A percentile compares a stretch with the other conserved stretches of the same genome.
Conservation (phyloP, 2,888 invertebrate genomes). For the Rotaria magnacalcarata region DNA sequence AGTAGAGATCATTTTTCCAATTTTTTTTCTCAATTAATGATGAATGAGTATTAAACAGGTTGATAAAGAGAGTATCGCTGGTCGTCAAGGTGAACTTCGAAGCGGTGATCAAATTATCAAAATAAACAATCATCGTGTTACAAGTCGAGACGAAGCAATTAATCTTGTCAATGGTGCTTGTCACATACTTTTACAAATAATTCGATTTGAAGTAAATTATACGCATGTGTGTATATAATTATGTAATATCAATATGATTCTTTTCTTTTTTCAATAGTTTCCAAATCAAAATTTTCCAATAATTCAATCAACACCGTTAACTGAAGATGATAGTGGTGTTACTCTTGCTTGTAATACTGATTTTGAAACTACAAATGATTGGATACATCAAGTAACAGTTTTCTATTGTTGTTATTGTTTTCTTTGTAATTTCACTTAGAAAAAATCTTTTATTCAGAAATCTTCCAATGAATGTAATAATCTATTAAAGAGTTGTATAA, state of each 20-base stretch:
- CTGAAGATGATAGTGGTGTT: constrained; percentile 30
- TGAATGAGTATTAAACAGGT: neutral
- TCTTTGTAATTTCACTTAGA: neutral
- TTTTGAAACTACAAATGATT: neutral
- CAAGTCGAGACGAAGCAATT: constrained; percentile 34
- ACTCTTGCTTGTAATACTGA: neutral
- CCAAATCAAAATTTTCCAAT: neutral
- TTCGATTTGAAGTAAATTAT: constrained; percentile 14
- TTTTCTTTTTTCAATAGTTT: neutral
- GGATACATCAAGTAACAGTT: neutral
- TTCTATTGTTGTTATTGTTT: neutral
- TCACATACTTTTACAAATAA: constrained; percentile 23
- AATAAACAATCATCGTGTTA: constrained; percentile 28
- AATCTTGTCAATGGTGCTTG: constrained; percentile 11
- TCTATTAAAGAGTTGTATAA: neutral
- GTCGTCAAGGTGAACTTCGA: constrained; percentile 11
- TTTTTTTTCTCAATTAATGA: neutral
- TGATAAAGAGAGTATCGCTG: neutral
- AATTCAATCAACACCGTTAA: neutral
- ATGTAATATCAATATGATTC: neutral
- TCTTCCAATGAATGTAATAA: neutral
- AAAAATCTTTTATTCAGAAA: neutral
- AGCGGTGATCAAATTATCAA: constrained; percentile 25
- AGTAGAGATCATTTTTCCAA: neutral
- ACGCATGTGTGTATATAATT: neutral